Evolutionary conservation across 2,888 invertebrate species (phyloP).

Genomic region (Cylindroiulus punctatus): DNA sequence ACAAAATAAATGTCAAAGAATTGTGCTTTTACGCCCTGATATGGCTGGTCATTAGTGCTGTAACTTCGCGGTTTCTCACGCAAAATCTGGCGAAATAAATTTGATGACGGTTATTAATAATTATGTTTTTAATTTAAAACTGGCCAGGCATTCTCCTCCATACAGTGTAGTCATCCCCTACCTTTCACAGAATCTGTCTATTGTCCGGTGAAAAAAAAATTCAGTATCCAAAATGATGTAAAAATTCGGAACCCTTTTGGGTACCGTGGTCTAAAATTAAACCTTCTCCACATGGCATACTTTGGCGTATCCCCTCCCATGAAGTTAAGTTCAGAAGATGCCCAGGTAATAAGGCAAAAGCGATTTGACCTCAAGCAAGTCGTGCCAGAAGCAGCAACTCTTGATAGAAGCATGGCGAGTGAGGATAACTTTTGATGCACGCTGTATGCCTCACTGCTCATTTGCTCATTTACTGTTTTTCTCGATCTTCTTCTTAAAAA

Average conservation of each 20-base stretch:
- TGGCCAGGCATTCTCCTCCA: background rate
- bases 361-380: background rate
- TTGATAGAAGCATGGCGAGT: no score
- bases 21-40: background rate
- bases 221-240: background rate
- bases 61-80: background rate
- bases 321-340: background rate
- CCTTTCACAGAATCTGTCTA: background rate
- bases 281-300: background rate
- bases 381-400: background rate
- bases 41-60: background rate
- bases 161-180: background rate
- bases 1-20: background rate
- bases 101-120: constrained; percentile 7
- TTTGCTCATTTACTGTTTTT: no score
- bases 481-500: no score
- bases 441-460: no score
- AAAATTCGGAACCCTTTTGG: background rate
- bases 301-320: background rate
- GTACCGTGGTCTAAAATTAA: background rate
- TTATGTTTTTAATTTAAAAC: background rate
- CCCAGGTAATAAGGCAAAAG: background rate
- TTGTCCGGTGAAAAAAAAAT: background rate
- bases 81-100: background rate
- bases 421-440: background rate